A percentile compares a stretch with the other conserved stretches of the same genome.
phyloP scores from a whole-genome alignment of 2,888 invertebrate genomes.

The Stenodema calcarata region DNA sequence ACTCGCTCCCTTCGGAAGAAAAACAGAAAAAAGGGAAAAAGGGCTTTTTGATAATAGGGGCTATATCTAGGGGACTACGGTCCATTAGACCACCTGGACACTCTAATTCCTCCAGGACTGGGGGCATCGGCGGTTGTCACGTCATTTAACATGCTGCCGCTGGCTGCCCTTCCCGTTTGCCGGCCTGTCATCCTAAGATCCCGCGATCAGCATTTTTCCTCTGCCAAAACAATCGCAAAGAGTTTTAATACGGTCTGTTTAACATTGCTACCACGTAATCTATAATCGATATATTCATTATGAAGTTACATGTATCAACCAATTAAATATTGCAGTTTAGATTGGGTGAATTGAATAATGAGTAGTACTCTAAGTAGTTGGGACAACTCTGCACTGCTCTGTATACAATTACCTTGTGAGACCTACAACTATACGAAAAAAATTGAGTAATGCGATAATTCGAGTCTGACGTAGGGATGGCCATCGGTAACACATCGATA shows the following conservation, averaged over 20 bases:
- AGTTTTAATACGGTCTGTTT: not conserved
- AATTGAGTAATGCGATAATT: no score
- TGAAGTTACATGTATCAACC: no score
- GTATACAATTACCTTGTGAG: no score
- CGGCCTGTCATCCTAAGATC: not conserved
- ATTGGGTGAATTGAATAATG: no score
- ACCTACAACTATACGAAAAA: no score
- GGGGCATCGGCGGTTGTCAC: not conserved
- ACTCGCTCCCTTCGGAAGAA: not conserved
- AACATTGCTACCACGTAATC: no score
- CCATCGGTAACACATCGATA: no score
- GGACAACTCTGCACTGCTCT: no score
- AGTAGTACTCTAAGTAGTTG: no score
- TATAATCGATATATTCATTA: no score
- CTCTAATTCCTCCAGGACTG: slow-evolving; percentile 24
- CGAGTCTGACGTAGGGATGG: no score
- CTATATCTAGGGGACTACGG: slow-evolving; percentile 11
- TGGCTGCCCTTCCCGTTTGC: not conserved
- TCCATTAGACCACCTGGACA: slow-evolving; percentile 43
- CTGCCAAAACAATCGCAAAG: not conserved
- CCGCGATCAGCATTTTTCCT: not conserved
- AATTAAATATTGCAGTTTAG: no score
- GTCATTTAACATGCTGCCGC: slow-evolving; percentile 13
- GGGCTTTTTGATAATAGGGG: slow-evolving; percentile 29
- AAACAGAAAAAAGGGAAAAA: slow-evolving; percentile 3